phyloP scores from a whole-genome alignment of 2,888 invertebrate genomes.

The Bembecia ichneumoniformis region DNA sequence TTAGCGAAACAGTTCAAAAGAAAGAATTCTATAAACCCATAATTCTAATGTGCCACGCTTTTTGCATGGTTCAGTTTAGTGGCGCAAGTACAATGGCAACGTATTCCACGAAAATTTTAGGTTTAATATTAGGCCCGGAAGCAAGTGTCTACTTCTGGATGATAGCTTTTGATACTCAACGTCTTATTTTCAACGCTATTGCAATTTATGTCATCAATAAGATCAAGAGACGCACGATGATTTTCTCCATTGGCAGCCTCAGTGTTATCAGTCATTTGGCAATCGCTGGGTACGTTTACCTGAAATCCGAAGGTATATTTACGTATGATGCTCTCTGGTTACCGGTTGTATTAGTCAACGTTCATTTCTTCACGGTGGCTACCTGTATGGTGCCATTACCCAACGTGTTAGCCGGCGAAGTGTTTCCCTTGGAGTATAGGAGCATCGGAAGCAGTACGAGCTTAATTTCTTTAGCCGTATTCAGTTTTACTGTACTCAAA shows the following conservation, averaged over 20 bases:
- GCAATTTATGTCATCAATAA: slow-evolving; percentile 74
- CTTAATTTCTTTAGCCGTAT: slow-evolving; percentile 66
- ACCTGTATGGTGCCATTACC: slow-evolving; percentile 76
- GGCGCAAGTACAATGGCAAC: slow-evolving; percentile 78
- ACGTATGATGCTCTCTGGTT: slow-evolving; percentile 46
- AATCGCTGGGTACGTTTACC: slow-evolving; percentile 54
- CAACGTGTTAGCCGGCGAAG: slow-evolving; percentile 78
- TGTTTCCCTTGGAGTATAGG: slow-evolving; percentile 74
- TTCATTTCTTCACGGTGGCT: slow-evolving; percentile 68
- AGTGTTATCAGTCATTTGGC: slow-evolving; percentile 69
- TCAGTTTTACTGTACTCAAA: slow-evolving; percentile 75
- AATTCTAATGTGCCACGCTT: slow-evolving; percentile 70
- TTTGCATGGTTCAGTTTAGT: slow-evolving; percentile 74
- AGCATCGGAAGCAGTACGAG: slow-evolving; percentile 75
- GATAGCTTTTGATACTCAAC: slow-evolving; percentile 73
- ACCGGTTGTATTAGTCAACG: slow-evolving; percentile 58
- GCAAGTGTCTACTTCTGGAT: slow-evolving; percentile 76
- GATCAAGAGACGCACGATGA: slow-evolving; percentile 71
- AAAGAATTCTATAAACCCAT: slow-evolving; percentile 72
- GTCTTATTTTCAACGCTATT: slow-evolving; percentile 70
- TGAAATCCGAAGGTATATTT: slow-evolving; percentile 22
- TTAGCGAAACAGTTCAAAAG: slow-evolving; percentile 27
- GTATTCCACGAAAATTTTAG: slow-evolving; percentile 75
- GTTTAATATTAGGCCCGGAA: slow-evolving; percentile 64
- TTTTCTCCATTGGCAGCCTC: slow-evolving; percentile 70